Evolutionary conservation across 2,797 vertebrate species (phyloP).

Genomic region (Garrulus glandarius): DNA sequence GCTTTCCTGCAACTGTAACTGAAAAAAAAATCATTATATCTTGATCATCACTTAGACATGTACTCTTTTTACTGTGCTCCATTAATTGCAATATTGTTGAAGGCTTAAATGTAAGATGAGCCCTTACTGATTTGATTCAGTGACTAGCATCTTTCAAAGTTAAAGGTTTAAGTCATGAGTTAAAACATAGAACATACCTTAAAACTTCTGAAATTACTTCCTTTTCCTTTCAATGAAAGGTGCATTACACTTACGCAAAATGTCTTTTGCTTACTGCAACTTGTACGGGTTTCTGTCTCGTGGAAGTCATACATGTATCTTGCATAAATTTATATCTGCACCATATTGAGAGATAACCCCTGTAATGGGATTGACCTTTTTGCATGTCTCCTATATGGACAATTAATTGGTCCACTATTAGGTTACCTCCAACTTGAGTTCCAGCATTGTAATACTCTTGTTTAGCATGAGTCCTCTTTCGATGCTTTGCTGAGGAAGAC

Average conservation of each 20-base stretch:
- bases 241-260: not conserved
- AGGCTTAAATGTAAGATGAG: not conserved
- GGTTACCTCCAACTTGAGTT: not conserved
- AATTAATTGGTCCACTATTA: not conserved
- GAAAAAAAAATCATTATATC: not conserved
- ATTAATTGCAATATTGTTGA: not conserved
- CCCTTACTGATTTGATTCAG: not conserved
- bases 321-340: not conserved
- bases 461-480: not conserved
- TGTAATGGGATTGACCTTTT: not conserved
- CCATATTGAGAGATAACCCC: not conserved
- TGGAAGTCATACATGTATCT: not conserved
- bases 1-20: not conserved
- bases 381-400: not conserved
- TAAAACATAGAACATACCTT: not conserved
- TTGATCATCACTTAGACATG: not conserved
- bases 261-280: not conserved
- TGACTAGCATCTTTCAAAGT: not conserved
- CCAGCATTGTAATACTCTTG: not conserved
- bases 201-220: not conserved
- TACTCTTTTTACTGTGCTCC: not conserved
- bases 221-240: not conserved
- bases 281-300: not conserved
- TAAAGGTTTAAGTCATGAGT: not conserved
- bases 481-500: not conserved